Evolutionary conservation across 2,888 invertebrate genomes (phyloP).

Genomic region (Hetaerina titia): DNA sequence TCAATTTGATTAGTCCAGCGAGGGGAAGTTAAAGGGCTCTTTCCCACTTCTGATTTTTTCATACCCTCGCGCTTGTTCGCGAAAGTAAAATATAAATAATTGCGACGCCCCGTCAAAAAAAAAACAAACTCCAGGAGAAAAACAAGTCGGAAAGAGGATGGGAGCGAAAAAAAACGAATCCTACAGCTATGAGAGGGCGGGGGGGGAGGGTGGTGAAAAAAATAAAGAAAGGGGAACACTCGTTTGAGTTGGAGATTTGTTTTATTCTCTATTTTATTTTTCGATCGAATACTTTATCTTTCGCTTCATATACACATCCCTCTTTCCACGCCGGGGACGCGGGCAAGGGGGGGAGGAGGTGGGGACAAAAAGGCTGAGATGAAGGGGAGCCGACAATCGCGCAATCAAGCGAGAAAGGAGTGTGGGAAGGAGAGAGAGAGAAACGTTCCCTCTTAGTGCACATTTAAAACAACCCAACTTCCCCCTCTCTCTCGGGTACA

Average conservation of each 20-base stretch:
- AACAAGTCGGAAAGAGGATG: no score
- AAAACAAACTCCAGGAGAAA: no score
- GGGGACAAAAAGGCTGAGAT: neutral
- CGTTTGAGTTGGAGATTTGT: neutral
- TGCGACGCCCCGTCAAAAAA: neutral
- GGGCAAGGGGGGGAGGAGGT: neutral
- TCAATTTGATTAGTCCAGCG: slow-evolving; percentile 26
- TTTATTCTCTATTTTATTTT: neutral
- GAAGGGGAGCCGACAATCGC: slow-evolving; percentile 56
- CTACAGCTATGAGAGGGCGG: neutral
- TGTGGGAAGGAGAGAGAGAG: neutral
- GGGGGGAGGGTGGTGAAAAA: neutral
- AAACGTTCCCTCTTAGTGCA: neutral
- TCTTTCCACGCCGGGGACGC: neutral
- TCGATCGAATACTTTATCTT: neutral
- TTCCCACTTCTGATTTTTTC: neutral
- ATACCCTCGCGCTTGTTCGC: neutral
- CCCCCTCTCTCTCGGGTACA: neutral
- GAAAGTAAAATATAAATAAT: neutral
- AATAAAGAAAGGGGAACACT: neutral
- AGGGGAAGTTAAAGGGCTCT: neutral
- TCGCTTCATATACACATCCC: neutral
- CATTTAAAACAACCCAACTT: slow-evolving; percentile 35
- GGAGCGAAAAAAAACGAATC: no score
- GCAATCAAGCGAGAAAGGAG: slow-evolving; percentile 38